Conservation (phyloP, 1,140 invertebrate species). For the Drosophila auraria region DNA sequence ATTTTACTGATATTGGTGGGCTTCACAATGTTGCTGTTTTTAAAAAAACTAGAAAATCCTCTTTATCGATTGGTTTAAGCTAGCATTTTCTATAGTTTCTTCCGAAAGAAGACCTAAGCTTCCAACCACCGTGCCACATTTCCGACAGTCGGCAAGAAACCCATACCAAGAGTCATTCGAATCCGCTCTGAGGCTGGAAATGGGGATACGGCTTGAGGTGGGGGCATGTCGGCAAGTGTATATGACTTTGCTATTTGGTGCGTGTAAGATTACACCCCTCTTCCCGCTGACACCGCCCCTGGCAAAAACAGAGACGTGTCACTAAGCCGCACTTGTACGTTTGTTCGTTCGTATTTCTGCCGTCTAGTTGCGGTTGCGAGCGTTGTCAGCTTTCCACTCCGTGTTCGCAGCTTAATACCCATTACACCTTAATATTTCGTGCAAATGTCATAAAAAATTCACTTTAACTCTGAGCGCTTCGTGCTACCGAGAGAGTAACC, state of each 20-base stretch:
- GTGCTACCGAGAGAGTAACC: conserved; percentile 56
- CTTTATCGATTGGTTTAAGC: conserved; percentile 3
- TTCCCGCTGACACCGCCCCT: conserved; percentile 19
- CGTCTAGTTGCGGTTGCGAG: conserved; percentile 56
- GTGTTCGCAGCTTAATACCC: conserved; percentile 69
- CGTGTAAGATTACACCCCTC: conserved; percentile 66
- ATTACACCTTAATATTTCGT: conserved; percentile 82
- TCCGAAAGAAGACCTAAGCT: conserved; percentile 3
- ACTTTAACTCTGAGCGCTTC: conserved; percentile 64
- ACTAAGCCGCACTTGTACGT: conserved; percentile 80
- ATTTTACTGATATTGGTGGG: not conserved
- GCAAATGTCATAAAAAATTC: conserved; percentile 79
- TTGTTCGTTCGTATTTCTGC: conserved; percentile 38
- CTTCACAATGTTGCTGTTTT: conserved; percentile 1
- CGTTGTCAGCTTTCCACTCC: conserved; percentile 63
- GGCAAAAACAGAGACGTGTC: conserved; percentile 54
- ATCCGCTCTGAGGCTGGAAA: conserved; percentile 19
- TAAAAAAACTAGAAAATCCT: conserved; percentile 1
- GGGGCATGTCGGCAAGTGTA: conserved; percentile 24
- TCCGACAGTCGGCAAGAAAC: conserved; percentile 5
- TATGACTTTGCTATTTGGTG: conserved; percentile 71
- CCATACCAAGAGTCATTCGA: conserved; percentile 14
- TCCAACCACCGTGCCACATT: conserved; percentile 10
- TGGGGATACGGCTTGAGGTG: conserved; percentile 8
- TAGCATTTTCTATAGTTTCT: conserved; percentile 10